phyloP scores from a whole-genome alignment of 2,113 vertebrate genomes.

The Thermophis baileyi region DNA sequence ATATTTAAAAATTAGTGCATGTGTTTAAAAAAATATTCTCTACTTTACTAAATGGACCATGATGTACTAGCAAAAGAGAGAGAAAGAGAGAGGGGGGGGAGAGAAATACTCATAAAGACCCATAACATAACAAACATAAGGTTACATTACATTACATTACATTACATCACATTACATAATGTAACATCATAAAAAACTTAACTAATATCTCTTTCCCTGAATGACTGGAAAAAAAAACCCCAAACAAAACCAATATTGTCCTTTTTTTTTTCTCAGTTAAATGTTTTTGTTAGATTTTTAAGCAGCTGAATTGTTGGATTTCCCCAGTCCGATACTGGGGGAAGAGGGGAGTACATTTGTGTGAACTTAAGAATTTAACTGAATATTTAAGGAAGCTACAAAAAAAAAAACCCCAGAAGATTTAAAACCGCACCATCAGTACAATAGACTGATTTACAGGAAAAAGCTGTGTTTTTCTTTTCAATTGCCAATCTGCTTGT shows the following conservation, averaged over 20 bases:
- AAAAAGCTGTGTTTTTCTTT: conserved; percentile 54
- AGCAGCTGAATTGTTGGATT: conserved; percentile 30
- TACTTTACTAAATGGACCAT: background rate
- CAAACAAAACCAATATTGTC: background rate
- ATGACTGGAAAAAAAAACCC: background rate
- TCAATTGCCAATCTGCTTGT: background rate
- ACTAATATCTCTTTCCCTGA: background rate
- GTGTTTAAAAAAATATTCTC: background rate
- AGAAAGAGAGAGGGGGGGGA: background rate
- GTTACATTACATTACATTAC: too few relatives aligned
- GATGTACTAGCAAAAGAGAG: background rate
- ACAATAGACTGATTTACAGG: conserved; percentile 39
- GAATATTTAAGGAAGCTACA: conserved; percentile 60
- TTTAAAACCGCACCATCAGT: conserved; percentile 46
- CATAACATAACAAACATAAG: background rate
- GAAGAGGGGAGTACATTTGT: background rate
- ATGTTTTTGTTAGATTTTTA: background rate
- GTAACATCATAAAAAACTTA: background rate
- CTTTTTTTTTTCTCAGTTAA: background rate
- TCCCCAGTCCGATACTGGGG: conserved; percentile 1
- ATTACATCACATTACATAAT: too few relatives aligned
- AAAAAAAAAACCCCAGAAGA: conserved; percentile 35
- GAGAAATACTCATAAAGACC: background rate
- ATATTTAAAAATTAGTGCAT: background rate
- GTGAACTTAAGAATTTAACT: conserved; percentile 31